Evolutionary conservation across 2,888 invertebrate species (phyloP), one percentile per base, ranked within the genome.

Genomic region (Pecten maximus): DNA sequence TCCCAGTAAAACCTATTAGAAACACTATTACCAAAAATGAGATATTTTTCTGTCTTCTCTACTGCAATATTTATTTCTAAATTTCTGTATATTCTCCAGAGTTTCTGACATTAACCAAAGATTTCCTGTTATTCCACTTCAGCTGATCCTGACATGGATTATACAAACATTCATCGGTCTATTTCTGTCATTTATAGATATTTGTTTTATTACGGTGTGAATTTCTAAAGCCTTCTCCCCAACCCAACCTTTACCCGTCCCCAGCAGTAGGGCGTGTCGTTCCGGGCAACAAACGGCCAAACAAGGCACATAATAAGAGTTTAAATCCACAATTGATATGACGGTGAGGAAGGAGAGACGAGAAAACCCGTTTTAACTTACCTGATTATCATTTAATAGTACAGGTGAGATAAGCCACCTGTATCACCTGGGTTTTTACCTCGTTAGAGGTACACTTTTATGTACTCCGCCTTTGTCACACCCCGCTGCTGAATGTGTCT

Each of bases 381-480:
- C 74, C 74, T 74, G 74, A 74, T 74, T 74, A 74, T 12, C 74
- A 74, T 74, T 35, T 74, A 74, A 74, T 74, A 10, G 35, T 74
- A 74, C 74, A 74, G 74, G 74, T 74, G 28, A 35, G 74, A 15
- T 12, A 74, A 74, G 74, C 35, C 74, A 35, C 10, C 74, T 74
- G 74, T 74, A 74, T 35, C 74, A 74, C 35, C 74, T 74, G 74
- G 35, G 74, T 0, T 74, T 74, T 74, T 35, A 74, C 23, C 74
- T 74, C 35, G 74, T 74, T 74, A 74, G 28, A 28, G 19, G n/a
- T 54, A 54, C 19, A 15, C 16, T 54, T 54, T 35, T 35, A 28
- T 28, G 74, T 74, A 74, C 74, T 74, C 74, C 74, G 23, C 74
- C 74, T 74, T 74, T 74, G 74, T 74, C 74, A 74, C 74, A 74